phyloP scores from a whole-genome alignment of 1,140 invertebrate genomes.

The Sinonovacula constricta region DNA sequence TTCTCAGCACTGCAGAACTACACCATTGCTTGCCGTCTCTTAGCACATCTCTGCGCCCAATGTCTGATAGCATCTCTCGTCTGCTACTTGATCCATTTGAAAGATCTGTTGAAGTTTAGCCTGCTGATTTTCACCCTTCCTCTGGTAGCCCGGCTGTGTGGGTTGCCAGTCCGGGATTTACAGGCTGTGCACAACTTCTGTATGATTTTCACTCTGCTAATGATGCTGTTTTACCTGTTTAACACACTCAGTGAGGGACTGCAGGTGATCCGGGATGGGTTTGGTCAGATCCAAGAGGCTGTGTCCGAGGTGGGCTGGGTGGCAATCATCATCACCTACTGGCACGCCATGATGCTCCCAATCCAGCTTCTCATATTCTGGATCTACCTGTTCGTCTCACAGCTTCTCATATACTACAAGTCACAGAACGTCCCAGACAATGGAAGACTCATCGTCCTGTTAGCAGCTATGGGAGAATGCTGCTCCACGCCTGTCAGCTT shows the following conservation, averaged over 20 bases:
- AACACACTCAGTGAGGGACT: constrained; percentile 79
- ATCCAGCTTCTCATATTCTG: constrained; percentile 80
- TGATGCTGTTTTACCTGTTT: constrained; percentile 79
- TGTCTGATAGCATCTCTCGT: constrained; percentile 78
- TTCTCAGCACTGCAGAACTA: constrained; percentile 70
- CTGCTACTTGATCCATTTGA: constrained; percentile 79
- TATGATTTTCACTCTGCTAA: constrained; percentile 76
- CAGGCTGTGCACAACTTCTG: constrained; percentile 80
- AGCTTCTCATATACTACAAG: constrained; percentile 74
- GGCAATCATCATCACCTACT: constrained; percentile 75
- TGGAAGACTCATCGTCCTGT: constrained; percentile 77
- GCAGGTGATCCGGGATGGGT: constrained; percentile 74
- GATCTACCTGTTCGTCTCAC: constrained; percentile 77
- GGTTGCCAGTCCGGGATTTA: constrained; percentile 78
- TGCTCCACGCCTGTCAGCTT: constrained; percentile 81
- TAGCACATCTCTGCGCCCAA: constrained; percentile 78
- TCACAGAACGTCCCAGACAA: constrained; percentile 62
- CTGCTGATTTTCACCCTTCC: constrained; percentile 80
- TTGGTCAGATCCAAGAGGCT: constrained; percentile 61
- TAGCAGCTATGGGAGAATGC: constrained; percentile 79
- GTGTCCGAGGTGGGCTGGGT: constrained; percentile 76
- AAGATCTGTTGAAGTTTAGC: constrained; percentile 74
- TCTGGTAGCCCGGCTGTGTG: constrained; percentile 79
- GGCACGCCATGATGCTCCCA: constrained; percentile 78
- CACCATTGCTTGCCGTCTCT: constrained; percentile 64